phyloP scores from a whole-genome alignment of 1,140 invertebrate species.

The Neoseiulus cucumeris region DNA sequence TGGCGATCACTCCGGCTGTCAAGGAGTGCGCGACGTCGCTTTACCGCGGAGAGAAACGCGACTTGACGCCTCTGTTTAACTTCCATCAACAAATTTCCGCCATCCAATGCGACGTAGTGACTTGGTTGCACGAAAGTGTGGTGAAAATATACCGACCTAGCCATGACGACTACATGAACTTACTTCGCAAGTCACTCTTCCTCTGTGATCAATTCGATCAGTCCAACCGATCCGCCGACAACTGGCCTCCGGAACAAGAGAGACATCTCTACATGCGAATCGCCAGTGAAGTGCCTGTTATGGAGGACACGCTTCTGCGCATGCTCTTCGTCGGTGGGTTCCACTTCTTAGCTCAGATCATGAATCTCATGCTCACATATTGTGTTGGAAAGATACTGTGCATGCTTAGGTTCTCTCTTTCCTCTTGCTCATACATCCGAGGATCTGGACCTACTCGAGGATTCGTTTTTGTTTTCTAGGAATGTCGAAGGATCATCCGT shows the following conservation, averaged over 20 bases:
- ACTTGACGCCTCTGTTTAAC: conserved; percentile 29
- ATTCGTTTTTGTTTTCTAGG: too few species aligned
- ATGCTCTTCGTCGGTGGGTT: conserved; percentile 61
- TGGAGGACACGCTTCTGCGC: conserved; percentile 55
- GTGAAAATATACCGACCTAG: conserved; percentile 48
- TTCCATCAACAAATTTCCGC: conserved; percentile 47
- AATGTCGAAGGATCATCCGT: conserved; percentile 45
- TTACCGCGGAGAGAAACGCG: conserved; percentile 42
- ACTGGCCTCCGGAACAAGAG: conserved; percentile 78
- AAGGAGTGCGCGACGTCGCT: conserved; percentile 41
- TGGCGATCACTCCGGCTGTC: conserved; percentile 51
- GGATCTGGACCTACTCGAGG: too few species aligned
- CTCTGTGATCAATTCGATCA: conserved; percentile 33
- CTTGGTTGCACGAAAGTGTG: conserved; percentile 64
- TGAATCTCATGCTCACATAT: too few species aligned
- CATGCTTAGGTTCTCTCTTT: too few species aligned
- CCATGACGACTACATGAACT: conserved; percentile 48
- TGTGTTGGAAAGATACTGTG: too few species aligned
- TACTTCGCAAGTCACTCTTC: conserved; percentile 23
- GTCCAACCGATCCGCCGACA: conserved; percentile 53
- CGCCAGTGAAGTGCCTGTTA: conserved; percentile 63
- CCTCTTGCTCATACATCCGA: too few species aligned
- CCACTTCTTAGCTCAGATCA: conserved; percentile 28
- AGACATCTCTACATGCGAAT: conserved; percentile 50
- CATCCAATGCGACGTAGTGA: conserved; percentile 57